A percentile compares a stretch with the other conserved stretches of the same genome.
These are phyloP conservation scores for Hoplostethus mediterraneus DNA, from an alignment of 2,797 vertebrate species.

Conservation along the genomic window DNA sequence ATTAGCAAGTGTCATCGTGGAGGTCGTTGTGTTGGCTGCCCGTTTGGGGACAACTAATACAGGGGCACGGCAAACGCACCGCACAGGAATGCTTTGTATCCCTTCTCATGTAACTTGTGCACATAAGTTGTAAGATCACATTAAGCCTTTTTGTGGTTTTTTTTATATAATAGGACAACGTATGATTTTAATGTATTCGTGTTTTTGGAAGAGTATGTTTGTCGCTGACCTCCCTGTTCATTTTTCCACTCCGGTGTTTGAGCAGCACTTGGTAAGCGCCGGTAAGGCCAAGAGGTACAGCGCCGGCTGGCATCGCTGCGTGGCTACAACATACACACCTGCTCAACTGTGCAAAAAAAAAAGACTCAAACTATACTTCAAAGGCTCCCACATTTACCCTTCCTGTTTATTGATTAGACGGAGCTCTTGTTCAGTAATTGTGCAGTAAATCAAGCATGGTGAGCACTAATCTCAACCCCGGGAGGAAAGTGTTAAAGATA, in stretches of 20 bases:
- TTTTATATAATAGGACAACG: slow-evolving; percentile 68
- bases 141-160: slow-evolving; percentile 49
- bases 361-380: slow-evolving; percentile 79
- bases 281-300: slow-evolving; percentile 59
- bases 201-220: slow-evolving; percentile 71
- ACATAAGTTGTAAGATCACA: slow-evolving; percentile 58
- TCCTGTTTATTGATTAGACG: slow-evolving; percentile 82
- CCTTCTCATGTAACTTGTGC: slow-evolving; percentile 59
- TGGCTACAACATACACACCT: slow-evolving; percentile 61
- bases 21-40: slow-evolving; percentile 75
- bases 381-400: slow-evolving; percentile 76
- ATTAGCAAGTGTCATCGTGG: slow-evolving; percentile 80
- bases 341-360: slow-evolving; percentile 74
- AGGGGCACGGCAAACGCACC: slow-evolving; percentile 48
- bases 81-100: slow-evolving; percentile 62
- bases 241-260: slow-evolving; percentile 51
- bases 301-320: slow-evolving; percentile 61
- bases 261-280: slow-evolving; percentile 30
- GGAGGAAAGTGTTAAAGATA: slow-evolving; percentile 84
- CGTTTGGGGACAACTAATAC: slow-evolving; percentile 77
- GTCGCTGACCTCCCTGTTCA: slow-evolving; percentile 65
- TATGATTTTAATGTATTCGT: slow-evolving; percentile 72
- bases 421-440: slow-evolving; percentile 81
- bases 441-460: slow-evolving; percentile 80
- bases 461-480: slow-evolving; percentile 78